phyloP scores from a whole-genome alignment of 2,888 invertebrate genomes.

The Gibbula magus region DNA sequence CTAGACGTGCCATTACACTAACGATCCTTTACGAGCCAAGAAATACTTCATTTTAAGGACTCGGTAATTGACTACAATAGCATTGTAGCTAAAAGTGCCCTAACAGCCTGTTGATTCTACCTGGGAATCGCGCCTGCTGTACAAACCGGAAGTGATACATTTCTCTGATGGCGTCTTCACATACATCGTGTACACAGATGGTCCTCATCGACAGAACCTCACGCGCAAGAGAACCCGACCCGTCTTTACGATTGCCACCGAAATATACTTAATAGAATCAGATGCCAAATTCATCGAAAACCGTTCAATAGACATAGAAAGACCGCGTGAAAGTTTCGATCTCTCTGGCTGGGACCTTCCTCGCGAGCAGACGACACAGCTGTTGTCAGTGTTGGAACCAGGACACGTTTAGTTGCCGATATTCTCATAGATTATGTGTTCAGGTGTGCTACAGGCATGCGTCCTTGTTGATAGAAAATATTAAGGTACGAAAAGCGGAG shows the following conservation, averaged over 20 bases:
- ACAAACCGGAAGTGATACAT: too few relatives aligned
- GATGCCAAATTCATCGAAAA: not conserved
- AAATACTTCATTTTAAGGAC: too few relatives aligned
- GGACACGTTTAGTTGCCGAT: not conserved
- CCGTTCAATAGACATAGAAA: not conserved
- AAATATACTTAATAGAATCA: constrained; percentile 4
- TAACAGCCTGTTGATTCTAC: too few relatives aligned
- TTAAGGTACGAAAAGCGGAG: not conserved
- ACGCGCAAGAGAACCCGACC: too few relatives aligned
- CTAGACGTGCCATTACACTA: too few relatives aligned
- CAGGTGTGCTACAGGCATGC: not conserved
- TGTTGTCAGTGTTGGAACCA: not conserved
- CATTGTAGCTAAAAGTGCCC: too few relatives aligned
- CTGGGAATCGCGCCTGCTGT: too few relatives aligned
- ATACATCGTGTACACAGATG: not conserved
- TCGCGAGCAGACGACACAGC: not conserved
- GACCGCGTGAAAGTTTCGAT: not conserved
- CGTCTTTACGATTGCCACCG: not conserved
- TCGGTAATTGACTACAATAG: too few relatives aligned
- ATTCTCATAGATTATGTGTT: constrained; percentile 1
- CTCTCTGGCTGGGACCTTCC: not conserved
- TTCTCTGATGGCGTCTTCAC: not conserved
- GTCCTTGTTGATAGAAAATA: not conserved
- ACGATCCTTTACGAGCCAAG: too few relatives aligned
- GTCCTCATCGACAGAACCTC: too few relatives aligned